A percentile compares a stretch with the other conserved stretches of the same genome.
These are phyloP conservation scores for Pseudochirops cupreus DNA, from an alignment of 2,797 vertebrate species.

Conservation along the genomic window DNA sequence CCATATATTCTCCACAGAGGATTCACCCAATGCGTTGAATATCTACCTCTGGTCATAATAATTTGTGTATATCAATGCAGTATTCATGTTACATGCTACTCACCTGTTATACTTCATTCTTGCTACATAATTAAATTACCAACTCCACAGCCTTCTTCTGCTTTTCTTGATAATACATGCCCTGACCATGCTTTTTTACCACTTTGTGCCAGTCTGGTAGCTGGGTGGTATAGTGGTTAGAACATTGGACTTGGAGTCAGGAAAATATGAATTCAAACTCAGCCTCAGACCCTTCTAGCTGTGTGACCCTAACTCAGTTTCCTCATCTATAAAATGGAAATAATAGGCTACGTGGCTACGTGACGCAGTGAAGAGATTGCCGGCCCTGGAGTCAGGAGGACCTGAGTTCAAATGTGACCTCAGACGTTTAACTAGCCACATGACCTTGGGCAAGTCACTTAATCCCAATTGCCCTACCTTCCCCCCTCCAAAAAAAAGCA, in stretches of 20 bases:
- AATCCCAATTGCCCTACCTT: too few relatives aligned
- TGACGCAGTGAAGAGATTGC: too few relatives aligned
- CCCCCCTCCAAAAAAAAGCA: too few relatives aligned
- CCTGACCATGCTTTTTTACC: not conserved
- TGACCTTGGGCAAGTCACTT: too few relatives aligned
- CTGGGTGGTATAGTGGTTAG: not conserved
- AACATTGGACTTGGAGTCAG: not conserved
- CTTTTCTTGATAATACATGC: not conserved
- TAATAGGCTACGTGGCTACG: too few relatives aligned
- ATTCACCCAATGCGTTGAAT: not conserved
- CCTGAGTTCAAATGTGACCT: too few relatives aligned
- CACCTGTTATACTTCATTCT: not conserved
- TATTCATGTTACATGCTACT: not conserved
- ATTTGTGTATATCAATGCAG: not conserved
- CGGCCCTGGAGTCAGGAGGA: too few relatives aligned
- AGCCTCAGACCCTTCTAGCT: not conserved
- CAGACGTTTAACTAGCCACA: too few relatives aligned
- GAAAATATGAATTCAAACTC: not conserved
- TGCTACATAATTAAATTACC: not conserved
- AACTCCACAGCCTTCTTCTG: not conserved
- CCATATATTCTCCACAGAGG: not conserved
- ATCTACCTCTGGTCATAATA: not conserved
- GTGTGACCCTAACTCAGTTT: not conserved
- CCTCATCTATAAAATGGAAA: not conserved
- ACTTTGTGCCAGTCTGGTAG: not conserved